A percentile compares a stretch with the other conserved stretches of the same genome.
phyloP scores from a whole-genome alignment of 2,797 vertebrate species.

The Leptoclinus maculatus region DNA sequence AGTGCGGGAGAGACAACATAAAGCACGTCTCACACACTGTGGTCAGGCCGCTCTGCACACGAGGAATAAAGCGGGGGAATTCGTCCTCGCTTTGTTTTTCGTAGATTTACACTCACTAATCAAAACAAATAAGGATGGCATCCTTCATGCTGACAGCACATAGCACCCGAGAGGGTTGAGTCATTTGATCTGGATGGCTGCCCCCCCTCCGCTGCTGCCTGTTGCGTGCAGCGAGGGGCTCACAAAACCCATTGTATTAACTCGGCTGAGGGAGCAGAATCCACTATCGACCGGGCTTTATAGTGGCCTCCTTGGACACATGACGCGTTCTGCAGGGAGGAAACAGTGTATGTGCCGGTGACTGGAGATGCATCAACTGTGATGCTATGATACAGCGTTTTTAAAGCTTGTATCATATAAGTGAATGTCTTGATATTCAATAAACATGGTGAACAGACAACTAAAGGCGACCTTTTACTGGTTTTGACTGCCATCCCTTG shows the following conservation, averaged over 20 bases:
- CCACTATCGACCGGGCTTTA: slow-evolving; percentile 39
- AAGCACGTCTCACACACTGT: slow-evolving; percentile 38
- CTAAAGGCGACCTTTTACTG: no score
- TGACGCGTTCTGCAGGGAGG: slow-evolving; percentile 4
- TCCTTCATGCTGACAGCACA: slow-evolving; percentile 76
- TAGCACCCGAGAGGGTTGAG: slow-evolving; percentile 71
- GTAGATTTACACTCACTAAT: slow-evolving; percentile 73
- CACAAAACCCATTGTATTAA: slow-evolving; percentile 73
- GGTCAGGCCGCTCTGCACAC: slow-evolving; percentile 43
- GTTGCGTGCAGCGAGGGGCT: slow-evolving; percentile 64
- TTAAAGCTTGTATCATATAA: not conserved
- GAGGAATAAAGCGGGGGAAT: slow-evolving; percentile 41
- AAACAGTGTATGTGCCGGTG: slow-evolving; percentile 16
- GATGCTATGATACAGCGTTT: not conserved
- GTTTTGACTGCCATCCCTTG: no score
- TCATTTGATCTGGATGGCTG: slow-evolving; percentile 77
- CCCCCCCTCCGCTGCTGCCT: slow-evolving; percentile 35
- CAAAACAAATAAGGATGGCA: slow-evolving; percentile 76
- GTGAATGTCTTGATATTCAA: slow-evolving; percentile 1
- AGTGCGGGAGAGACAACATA: slow-evolving; percentile 39
- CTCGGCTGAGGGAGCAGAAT: slow-evolving; percentile 42
- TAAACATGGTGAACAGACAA: slow-evolving; percentile 31
- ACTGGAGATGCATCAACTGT: not conserved
- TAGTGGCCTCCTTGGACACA: slow-evolving; percentile 20
- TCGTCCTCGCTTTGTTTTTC: slow-evolving; percentile 62